Evolutionary conservation across 2,797 vertebrate species (phyloP).

Genomic region (Falco novaeseelandiae): DNA sequence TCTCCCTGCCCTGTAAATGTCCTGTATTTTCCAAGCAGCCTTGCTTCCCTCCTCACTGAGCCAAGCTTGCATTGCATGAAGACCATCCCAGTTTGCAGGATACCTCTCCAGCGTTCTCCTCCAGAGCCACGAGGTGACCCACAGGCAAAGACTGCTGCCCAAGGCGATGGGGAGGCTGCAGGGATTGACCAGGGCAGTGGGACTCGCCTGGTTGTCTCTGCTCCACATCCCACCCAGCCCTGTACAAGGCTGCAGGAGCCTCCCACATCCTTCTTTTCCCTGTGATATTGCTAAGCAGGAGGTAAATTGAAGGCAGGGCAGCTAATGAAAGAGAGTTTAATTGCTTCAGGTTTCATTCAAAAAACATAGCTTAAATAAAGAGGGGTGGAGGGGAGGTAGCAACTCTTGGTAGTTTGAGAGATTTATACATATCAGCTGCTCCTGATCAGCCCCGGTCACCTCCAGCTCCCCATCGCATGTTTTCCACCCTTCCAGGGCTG

Average conservation of each 20-base stretch:
- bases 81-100: neutral
- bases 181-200: neutral
- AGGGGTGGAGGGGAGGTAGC: neutral
- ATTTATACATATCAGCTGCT: constrained; percentile 62
- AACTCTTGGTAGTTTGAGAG: neutral
- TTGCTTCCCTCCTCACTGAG: neutral
- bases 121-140: neutral
- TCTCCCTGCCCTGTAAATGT: neutral
- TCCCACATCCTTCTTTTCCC: neutral
- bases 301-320: neutral
- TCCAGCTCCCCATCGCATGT: neutral
- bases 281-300: neutral
- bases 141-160: rapidly evolving
- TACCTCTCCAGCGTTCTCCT: neutral
- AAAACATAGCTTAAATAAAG: constrained; percentile 13
- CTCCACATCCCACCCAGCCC: neutral
- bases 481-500: neutral
- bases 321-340: constrained; percentile 52
- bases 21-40: neutral
- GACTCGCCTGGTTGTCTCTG: neutral
- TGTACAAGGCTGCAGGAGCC: neutral
- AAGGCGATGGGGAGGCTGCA: rapidly evolving
- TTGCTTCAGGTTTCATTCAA: constrained; percentile 44
- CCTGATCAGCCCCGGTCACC: constrained; percentile 14
- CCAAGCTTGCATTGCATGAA: rapidly evolving